phyloP scores from a whole-genome alignment of 2,797 vertebrate species.

The Micrastur ruficollis region DNA sequence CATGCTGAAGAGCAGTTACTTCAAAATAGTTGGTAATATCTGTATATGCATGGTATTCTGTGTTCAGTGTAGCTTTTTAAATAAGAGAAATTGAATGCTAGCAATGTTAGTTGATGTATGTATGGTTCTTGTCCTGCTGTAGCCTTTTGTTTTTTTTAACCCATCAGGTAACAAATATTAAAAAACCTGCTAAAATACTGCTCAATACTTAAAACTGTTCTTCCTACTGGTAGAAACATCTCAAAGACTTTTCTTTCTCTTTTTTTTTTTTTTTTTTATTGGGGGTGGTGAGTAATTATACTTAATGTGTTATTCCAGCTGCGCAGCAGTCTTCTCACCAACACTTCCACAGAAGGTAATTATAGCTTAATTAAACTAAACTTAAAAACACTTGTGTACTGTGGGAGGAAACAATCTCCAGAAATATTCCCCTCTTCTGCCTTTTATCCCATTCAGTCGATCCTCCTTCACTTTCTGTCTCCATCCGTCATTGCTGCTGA shows the following conservation, averaged over 20 bases:
- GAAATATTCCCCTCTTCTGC: background rate
- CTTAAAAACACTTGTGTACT: background rate
- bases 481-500: background rate
- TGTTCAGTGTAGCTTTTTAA: constrained; percentile 29
- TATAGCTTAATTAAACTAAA: constrained; percentile 5
- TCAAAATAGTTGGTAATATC: background rate
- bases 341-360: background rate
- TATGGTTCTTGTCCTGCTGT: constrained; percentile 2
- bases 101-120: background rate
- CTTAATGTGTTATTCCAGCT: background rate
- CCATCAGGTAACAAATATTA: background rate
- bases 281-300: background rate
- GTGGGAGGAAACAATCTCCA: background rate
- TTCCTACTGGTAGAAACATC: background rate
- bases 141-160: background rate
- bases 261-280: background rate
- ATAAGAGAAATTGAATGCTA: background rate
- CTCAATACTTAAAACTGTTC: background rate
- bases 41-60: constrained; percentile 57
- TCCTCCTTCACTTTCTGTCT: background rate
- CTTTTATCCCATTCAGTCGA: background rate
- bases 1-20: background rate
- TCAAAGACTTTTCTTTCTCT: background rate
- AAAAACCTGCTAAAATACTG: background rate
- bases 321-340: constrained; percentile 4